Conservation (phyloP, 2,113 vertebrate species). For the Lagopus muta region DNA sequence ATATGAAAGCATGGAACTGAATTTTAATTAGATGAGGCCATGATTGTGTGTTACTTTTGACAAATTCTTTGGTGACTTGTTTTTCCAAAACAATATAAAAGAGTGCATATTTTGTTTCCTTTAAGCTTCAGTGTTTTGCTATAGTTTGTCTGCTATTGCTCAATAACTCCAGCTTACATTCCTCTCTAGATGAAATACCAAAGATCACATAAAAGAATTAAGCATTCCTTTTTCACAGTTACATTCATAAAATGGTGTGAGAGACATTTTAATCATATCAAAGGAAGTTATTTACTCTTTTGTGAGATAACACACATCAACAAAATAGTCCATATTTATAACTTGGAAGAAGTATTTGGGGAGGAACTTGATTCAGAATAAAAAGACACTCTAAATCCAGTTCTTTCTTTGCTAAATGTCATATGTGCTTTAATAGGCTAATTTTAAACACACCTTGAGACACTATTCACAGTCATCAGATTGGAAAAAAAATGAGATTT, state of each 20-base stretch:
- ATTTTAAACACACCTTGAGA: not conserved
- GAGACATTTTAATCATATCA: not conserved
- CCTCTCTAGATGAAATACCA: not conserved
- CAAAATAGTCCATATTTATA: not conserved
- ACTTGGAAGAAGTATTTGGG: not conserved
- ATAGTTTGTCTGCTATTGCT: not conserved
- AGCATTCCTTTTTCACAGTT: not conserved
- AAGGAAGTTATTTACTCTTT: not conserved
- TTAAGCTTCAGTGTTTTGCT: not conserved
- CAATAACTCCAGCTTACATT: not conserved
- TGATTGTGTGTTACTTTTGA: not conserved
- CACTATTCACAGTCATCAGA: not conserved
- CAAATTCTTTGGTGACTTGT: not conserved
- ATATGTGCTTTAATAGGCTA: not conserved
- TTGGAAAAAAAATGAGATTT: not conserved
- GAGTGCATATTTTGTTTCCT: not conserved
- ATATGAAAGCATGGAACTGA: not conserved
- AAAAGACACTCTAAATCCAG: not conserved
- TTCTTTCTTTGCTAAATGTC: not conserved
- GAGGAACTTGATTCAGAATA: not conserved
- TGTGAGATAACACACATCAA: not conserved
- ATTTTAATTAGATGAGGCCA: not conserved
- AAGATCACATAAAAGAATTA: not conserved
- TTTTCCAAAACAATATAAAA: not conserved
- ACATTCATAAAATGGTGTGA: not conserved